phyloP scores from a whole-genome alignment of 2,888 invertebrate species.

The Allacma fusca region DNA sequence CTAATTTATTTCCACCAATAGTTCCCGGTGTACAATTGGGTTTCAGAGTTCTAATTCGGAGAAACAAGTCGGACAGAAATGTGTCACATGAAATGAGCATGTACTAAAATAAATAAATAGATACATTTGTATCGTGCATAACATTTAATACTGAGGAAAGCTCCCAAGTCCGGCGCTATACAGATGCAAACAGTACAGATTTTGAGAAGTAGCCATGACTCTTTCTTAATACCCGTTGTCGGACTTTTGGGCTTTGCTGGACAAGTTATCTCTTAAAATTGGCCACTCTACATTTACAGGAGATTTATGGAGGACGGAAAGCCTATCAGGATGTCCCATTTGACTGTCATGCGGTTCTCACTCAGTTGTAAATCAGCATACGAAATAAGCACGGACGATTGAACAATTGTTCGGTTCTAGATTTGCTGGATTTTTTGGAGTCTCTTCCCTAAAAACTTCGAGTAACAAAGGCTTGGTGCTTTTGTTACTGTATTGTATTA shows the following conservation, averaged over 20 bases:
- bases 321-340: conserved; percentile 21
- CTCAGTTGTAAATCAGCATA: conserved; percentile 21
- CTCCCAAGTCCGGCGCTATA: background rate
- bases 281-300: background rate
- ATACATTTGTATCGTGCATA: no score
- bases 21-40: no score
- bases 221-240: background rate
- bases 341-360: conserved; percentile 17
- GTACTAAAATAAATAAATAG: no score
- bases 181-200: no score
- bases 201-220: background rate
- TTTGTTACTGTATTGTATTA: no score
- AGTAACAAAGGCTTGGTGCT: no score
- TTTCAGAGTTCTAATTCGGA: no score
- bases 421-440: no score
- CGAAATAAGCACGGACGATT: background rate
- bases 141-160: background rate
- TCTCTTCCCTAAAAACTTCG: no score
- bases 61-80: no score
- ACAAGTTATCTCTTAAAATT: background rate
- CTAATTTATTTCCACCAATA: background rate
- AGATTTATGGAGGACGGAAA: conserved; percentile 26
- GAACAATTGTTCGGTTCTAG: background rate
- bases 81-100: no score
- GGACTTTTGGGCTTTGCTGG: background rate